Percentiles rank a stretch among this genome's conserved stretches.
Conservation (phyloP, 2,797 vertebrate genomes). For the Loriculus beryllinus region DNA sequence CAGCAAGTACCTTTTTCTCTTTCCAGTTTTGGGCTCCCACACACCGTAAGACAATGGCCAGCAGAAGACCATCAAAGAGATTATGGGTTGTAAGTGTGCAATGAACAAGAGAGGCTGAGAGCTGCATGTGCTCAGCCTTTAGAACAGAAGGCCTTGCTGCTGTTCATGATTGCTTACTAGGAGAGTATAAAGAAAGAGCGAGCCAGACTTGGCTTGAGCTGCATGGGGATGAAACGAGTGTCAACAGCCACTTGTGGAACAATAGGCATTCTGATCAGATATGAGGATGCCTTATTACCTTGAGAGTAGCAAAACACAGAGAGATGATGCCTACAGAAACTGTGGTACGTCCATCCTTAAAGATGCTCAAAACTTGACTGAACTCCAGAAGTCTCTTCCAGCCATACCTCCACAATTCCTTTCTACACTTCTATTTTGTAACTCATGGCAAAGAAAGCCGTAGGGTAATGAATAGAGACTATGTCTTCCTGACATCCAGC, state of each 20-base stretch:
- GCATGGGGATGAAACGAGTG: background rate
- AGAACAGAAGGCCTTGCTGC: background rate
- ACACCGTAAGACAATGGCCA: background rate
- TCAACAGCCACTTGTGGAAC: background rate
- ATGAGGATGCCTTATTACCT: background rate
- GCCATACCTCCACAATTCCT: background rate
- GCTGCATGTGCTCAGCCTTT: background rate
- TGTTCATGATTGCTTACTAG: no score
- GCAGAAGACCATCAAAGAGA: background rate
- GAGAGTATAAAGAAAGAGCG: background rate
- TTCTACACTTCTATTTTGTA: background rate
- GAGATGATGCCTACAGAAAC: background rate
- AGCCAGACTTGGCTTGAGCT: background rate
- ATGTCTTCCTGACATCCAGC: background rate
- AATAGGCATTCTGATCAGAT: background rate
- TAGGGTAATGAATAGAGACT: background rate
- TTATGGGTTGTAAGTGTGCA: background rate
- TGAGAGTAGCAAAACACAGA: background rate
- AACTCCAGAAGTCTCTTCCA: background rate
- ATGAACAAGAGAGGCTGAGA: background rate
- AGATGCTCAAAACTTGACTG: background rate
- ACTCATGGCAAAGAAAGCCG: background rate
- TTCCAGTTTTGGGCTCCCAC: background rate
- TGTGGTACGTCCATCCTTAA: rapidly evolving
- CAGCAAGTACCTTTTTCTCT: background rate